These are phyloP conservation scores for Dicrostonyx torquatus DNA, from an alignment of 2,797 vertebrate genomes.

Conservation along the genomic window DNA sequence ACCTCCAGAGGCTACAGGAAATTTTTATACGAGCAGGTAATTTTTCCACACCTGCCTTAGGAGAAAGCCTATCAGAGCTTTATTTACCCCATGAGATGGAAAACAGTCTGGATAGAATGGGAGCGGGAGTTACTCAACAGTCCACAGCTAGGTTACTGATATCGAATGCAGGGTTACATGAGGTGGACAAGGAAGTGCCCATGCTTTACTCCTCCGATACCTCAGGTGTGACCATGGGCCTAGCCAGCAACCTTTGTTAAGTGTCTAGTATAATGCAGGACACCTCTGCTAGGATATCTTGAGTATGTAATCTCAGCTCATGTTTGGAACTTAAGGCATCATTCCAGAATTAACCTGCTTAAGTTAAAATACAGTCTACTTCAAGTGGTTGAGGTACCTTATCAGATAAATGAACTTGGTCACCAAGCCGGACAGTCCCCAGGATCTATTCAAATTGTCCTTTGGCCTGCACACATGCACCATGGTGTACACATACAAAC, in stretches of 20 bases:
- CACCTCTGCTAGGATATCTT: neutral
- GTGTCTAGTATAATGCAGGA: rapidly evolving
- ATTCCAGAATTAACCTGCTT: neutral
- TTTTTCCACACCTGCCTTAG: neutral
- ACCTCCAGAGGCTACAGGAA: neutral
- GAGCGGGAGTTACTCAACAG: too few species aligned
- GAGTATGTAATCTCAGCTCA: neutral
- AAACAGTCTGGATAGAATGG: neutral
- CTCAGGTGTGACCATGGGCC: neutral
- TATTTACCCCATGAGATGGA: neutral
- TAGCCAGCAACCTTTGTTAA: too few species aligned
- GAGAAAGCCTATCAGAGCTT: neutral
- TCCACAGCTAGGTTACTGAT: neutral
- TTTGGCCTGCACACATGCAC: neutral
- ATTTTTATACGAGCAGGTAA: neutral
- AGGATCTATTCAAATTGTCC: neutral
- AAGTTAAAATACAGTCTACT: neutral
- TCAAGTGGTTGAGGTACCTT: neutral
- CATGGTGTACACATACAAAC: neutral
- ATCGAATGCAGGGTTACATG: neutral
- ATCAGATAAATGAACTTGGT: neutral
- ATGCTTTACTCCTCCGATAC: neutral
- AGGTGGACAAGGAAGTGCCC: neutral
- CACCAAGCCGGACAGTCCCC: neutral
- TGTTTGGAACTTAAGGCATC: neutral